Conservation (phyloP, 2,113 vertebrate genomes). For the Oryzias melastigma region DNA sequence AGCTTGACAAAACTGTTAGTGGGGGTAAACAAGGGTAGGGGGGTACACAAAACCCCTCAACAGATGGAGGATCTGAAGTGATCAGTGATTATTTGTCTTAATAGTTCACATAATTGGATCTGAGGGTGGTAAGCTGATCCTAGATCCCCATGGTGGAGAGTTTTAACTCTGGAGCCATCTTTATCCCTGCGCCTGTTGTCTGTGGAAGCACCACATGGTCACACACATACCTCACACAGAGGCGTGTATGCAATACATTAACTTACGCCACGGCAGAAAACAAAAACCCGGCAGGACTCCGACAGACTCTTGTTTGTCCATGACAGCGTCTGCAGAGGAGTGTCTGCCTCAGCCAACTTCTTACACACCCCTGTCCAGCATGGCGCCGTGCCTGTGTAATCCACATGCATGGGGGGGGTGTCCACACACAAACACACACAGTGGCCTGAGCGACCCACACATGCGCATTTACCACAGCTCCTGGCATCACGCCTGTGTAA, state of each 20-base stretch:
- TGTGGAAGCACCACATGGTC: constrained; percentile 45
- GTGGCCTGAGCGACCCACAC: constrained; percentile 8
- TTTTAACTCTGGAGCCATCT: constrained; percentile 68
- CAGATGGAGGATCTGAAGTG: constrained; percentile 53
- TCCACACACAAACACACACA: constrained; percentile 46
- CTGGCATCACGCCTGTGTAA: constrained; percentile 52
- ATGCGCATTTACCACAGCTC: constrained; percentile 19
- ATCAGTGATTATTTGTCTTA: constrained; percentile 28
- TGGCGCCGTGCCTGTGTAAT: constrained; percentile 56
- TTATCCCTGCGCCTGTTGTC: constrained; percentile 61
- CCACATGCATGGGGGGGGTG: constrained; percentile 30
- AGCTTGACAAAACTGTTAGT: constrained; percentile 4
- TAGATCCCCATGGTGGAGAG: constrained; percentile 42
- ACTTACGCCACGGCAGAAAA: constrained; percentile 37
- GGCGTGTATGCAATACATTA: constrained; percentile 7
- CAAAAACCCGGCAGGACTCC: constrained; percentile 53
- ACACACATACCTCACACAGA: constrained; percentile 19
- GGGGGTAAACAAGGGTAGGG: background rate
- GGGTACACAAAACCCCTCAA: constrained; percentile 8
- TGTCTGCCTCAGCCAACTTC: constrained; percentile 61
- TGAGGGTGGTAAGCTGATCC: constrained; percentile 59
- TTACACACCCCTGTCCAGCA: constrained; percentile 39
- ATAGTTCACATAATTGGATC: constrained; percentile 68
- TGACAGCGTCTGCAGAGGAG: constrained; percentile 52
- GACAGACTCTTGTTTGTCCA: constrained; percentile 63